phyloP scores from a whole-genome alignment of 2,113 vertebrate genomes.

The Euleptes europaea region DNA sequence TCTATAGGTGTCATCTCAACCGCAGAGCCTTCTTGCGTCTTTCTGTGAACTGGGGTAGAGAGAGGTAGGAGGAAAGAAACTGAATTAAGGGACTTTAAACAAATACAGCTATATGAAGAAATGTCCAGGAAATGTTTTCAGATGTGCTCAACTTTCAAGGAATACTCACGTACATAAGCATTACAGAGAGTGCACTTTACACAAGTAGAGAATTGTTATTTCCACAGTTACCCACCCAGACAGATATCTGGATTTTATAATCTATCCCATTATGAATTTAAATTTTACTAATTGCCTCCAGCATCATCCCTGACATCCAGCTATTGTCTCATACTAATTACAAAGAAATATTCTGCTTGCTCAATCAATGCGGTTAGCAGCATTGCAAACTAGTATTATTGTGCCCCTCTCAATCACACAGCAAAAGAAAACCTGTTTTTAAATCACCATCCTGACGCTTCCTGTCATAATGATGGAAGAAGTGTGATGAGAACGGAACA shows the following conservation, averaged over 20 bases:
- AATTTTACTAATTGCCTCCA: neutral
- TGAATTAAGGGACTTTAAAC: neutral
- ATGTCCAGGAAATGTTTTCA: neutral
- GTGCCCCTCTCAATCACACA: neutral
- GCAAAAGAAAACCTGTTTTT: neutral
- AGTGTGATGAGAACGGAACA: neutral
- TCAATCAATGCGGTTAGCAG: neutral
- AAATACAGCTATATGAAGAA: no score
- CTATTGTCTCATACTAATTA: neutral
- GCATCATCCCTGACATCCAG: neutral
- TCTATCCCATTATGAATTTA: neutral
- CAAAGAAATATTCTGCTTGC: neutral
- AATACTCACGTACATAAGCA: neutral
- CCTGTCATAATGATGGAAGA: neutral
- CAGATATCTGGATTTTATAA: neutral
- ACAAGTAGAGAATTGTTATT: neutral
- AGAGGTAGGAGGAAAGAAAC: neutral
- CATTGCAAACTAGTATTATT: neutral
- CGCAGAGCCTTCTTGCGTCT: constrained; percentile 81
- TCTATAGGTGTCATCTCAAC: constrained; percentile 96
- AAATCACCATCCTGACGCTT: neutral
- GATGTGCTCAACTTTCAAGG: neutral
- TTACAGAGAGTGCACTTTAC: neutral
- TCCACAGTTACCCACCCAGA: neutral
- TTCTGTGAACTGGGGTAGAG: constrained; percentile 75